Percentiles rank a stretch among this genome's conserved stretches.
Conservation (phyloP, 1,140 invertebrate species). For the Paralvinella palmiformis region DNA sequence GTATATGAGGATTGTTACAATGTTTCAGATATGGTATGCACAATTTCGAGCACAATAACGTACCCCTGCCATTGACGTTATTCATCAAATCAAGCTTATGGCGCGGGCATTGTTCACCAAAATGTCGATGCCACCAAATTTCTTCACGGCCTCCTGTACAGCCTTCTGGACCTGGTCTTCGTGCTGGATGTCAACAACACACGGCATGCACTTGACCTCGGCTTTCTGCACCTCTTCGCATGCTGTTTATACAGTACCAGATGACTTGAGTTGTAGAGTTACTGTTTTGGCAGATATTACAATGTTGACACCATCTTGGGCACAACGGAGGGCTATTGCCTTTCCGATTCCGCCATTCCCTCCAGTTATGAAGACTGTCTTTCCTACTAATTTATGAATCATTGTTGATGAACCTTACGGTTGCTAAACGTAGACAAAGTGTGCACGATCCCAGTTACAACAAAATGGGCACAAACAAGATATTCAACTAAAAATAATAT, state of each 20-base stretch:
- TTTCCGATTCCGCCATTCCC: conserved; percentile 96
- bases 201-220: conserved; percentile 86
- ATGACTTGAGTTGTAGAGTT: conserved; percentile 89
- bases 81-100: conserved; percentile 68
- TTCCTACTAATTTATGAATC: no score
- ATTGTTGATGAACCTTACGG: no score
- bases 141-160: conserved; percentile 77
- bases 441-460: no score
- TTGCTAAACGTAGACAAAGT: no score
- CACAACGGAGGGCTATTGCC: conserved; percentile 73
- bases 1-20: conserved; percentile 81
- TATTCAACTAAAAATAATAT: no score
- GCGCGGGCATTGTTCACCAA: conserved; percentile 93
- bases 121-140: conserved; percentile 96
- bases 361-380: conserved; percentile 91
- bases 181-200: conserved; percentile 87
- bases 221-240: conserved; percentile 72
- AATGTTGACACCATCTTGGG: conserved; percentile 82
- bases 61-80: conserved; percentile 49
- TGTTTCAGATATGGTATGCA: conserved; percentile 86
- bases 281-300: conserved; percentile 95
- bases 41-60: conserved; percentile 65
- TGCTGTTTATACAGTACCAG: conserved; percentile 96
- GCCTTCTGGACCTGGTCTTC: conserved; percentile 64
- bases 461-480: no score